These are phyloP conservation scores for Cossypha niveicapilla DNA, from an alignment of 2,797 vertebrate species.

Conservation along the genomic window DNA sequence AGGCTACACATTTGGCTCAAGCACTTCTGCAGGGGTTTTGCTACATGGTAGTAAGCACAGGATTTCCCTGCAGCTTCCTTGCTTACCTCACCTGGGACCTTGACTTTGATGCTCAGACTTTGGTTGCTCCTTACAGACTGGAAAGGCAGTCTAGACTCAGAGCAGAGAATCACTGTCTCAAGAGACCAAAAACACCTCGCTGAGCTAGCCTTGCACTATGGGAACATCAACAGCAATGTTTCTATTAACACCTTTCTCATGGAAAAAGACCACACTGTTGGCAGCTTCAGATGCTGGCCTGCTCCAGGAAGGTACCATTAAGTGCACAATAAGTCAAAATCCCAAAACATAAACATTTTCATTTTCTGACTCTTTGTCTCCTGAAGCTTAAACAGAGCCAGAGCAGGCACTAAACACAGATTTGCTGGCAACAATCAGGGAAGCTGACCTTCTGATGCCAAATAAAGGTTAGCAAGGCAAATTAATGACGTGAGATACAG, in stretches of 20 bases:
- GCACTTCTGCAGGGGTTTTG: background rate
- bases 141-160: background rate
- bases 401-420: background rate
- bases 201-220: background rate
- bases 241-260: background rate
- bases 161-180: background rate
- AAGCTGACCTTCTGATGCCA: background rate
- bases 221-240: background rate
- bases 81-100: background rate
- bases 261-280: background rate
- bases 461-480: slow-evolving; percentile 12
- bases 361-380: background rate
- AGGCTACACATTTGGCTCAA: background rate
- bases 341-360: background rate
- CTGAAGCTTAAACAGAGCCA: background rate
- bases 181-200: background rate
- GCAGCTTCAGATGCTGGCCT: background rate
- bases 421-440: background rate
- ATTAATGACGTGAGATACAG: slow-evolving; percentile 21
- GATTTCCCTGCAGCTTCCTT: background rate
- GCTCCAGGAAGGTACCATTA: background rate
- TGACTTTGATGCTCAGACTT: background rate
- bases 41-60: rapidly evolving
- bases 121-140: background rate
- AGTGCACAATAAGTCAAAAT: background rate